phyloP scores from a whole-genome alignment of 2,888 invertebrate species.

The Cheilosia grossa region DNA sequence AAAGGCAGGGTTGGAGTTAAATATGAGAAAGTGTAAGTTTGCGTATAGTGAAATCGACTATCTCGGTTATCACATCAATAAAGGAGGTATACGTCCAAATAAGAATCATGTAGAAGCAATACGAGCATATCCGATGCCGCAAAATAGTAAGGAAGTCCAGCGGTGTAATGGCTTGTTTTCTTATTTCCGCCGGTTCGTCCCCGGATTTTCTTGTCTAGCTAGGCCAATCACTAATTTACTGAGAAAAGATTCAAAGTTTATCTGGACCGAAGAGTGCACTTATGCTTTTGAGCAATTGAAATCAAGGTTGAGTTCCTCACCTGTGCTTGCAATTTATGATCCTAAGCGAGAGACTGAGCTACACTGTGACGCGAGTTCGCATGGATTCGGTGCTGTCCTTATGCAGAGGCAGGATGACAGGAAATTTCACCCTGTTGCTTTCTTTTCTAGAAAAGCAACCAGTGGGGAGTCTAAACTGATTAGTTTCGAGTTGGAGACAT shows the following conservation, averaged over 20 bases:
- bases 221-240: conserved; percentile 77
- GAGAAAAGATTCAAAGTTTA: conserved; percentile 48
- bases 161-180: conserved; percentile 28
- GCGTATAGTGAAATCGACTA: conserved; percentile 10
- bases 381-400: conserved; percentile 76
- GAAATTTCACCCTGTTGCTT: conserved; percentile 38
- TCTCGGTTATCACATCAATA: conserved; percentile 34
- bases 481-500: conserved; percentile 32
- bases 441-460: conserved; percentile 20
- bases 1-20: conserved; percentile 14
- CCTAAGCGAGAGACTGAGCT: conserved; percentile 76
- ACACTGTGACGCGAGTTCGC: conserved; percentile 77
- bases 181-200: no score
- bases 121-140: conserved; percentile 37
- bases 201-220: conserved; percentile 72
- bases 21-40: conserved; percentile 25
- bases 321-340: conserved; percentile 77
- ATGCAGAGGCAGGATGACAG: conserved; percentile 55
- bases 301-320: conserved; percentile 44
- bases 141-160: conserved; percentile 23
- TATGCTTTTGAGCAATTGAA: conserved; percentile 49
- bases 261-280: conserved; percentile 28
- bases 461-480: conserved; percentile 25
- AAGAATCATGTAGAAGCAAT: conserved; percentile 42
- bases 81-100: conserved; percentile 31